A percentile compares a stretch with the other conserved stretches of the same genome.
These are phyloP conservation scores for Clamator glandarius DNA, from an alignment of 2,797 vertebrate genomes.

Conservation along the genomic window DNA sequence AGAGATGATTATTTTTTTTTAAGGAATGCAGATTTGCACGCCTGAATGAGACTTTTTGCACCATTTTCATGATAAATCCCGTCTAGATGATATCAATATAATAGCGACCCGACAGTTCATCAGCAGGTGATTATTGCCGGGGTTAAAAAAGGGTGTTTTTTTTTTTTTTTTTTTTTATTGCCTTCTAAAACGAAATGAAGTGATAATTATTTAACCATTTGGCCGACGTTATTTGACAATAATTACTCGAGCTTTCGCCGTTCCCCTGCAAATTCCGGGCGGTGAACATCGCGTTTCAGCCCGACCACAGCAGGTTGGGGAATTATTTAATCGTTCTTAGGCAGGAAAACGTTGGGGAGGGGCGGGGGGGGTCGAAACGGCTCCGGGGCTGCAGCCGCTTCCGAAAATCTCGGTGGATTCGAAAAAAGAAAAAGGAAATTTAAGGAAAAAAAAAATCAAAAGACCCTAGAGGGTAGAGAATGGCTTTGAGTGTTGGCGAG, in stretches of 20 bases:
- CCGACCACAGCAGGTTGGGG: constrained; percentile 15
- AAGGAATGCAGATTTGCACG: constrained; percentile 45
- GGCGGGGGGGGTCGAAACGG: neutral
- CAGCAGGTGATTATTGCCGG: constrained; percentile 63
- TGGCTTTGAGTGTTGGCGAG: neutral
- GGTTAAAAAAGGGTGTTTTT: neutral
- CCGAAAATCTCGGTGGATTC: neutral
- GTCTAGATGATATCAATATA: constrained; percentile 49
- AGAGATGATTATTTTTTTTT: constrained; percentile 45
- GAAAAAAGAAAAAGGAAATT: neutral
- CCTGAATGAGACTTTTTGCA: constrained; percentile 59
- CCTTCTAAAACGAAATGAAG: constrained; percentile 65
- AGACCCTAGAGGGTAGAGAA: neutral
- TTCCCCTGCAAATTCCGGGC: neutral
- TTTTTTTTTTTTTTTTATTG: constrained; percentile 47
- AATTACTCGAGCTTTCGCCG: constrained; percentile 32
- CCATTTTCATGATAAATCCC: constrained; percentile 49
- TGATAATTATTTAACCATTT: constrained; percentile 68
- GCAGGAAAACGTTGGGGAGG: neutral
- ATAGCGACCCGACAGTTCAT: constrained; percentile 42
- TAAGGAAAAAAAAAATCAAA: neutral
- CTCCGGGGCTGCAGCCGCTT: neutral
- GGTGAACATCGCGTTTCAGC: neutral
- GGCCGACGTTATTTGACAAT: constrained; percentile 15
- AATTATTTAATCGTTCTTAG: neutral